Conservation (phyloP, 2,888 invertebrate genomes). For the Drosophila demipolita region DNA sequence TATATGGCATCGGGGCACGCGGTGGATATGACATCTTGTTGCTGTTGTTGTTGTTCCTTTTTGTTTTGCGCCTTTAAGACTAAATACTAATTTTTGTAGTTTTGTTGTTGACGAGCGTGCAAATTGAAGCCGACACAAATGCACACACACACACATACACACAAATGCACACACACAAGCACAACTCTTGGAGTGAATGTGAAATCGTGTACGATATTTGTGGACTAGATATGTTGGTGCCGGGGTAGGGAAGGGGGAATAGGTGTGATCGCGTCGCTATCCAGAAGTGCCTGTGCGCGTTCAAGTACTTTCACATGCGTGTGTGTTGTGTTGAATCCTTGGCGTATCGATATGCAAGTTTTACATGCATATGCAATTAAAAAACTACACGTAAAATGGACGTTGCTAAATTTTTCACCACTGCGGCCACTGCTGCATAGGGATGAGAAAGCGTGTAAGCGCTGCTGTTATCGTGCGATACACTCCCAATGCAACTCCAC, state of each 20-base stretch:
- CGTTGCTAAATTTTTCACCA: slow-evolving; percentile 58
- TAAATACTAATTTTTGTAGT: slow-evolving; percentile 40
- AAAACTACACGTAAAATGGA: slow-evolving; percentile 56
- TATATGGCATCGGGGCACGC: slow-evolving; percentile 91
- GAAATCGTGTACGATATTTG: slow-evolving; percentile 61
- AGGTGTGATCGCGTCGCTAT: slow-evolving; percentile 34
- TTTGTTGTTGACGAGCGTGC: slow-evolving; percentile 61
- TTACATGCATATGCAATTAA: slow-evolving; percentile 33
- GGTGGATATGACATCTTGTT: slow-evolving; percentile 94
- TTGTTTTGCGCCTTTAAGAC: slow-evolving; percentile 16
- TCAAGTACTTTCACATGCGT: slow-evolving; percentile 28
- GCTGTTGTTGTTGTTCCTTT: slow-evolving; percentile 22
- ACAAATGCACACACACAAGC: slow-evolving; percentile 31
- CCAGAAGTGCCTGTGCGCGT: slow-evolving; percentile 22
- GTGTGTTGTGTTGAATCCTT: slow-evolving; percentile 4
- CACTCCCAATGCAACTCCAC: slow-evolving; percentile 29
- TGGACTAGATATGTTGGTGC: slow-evolving; percentile 25
- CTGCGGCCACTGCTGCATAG: slow-evolving; percentile 59
- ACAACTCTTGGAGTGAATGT: slow-evolving; percentile 44
- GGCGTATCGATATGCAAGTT: slow-evolving; percentile 15
- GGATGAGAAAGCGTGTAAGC: slow-evolving; percentile 43
- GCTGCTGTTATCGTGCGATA: slow-evolving; percentile 45
- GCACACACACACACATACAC: slow-evolving; percentile 25
- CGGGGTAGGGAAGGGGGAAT: neutral
- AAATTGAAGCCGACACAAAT: slow-evolving; percentile 73